Percentiles rank a stretch among this genome's conserved stretches.
These are phyloP conservation scores for Carabus problematicus DNA, from an alignment of 2,888 invertebrate species.

Conservation along the genomic window DNA sequence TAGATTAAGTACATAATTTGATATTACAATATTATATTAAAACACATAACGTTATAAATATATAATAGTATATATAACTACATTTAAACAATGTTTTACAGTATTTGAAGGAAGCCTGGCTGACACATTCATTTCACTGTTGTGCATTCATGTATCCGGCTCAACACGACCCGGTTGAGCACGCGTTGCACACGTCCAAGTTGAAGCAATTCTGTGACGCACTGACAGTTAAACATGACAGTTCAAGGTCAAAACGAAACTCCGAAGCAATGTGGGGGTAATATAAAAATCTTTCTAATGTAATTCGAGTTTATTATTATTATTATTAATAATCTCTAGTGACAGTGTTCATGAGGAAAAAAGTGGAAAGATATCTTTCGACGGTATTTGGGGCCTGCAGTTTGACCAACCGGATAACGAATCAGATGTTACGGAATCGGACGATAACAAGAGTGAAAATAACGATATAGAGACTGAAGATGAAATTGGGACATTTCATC, in stretches of 20 bases:
- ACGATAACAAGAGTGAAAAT: slow-evolving; percentile 13
- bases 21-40: too few species aligned
- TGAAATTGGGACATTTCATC: slow-evolving; percentile 59
- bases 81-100: slow-evolving; percentile 53
- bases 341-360: neutral
- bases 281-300: neutral
- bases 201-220: slow-evolving; percentile 54
- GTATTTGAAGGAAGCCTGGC: slow-evolving; percentile 72
- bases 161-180: slow-evolving; percentile 76
- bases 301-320: too few species aligned
- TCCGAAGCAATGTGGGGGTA: slow-evolving; percentile 24
- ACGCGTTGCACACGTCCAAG: slow-evolving; percentile 68
- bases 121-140: slow-evolving; percentile 90
- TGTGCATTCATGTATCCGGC: slow-evolving; percentile 88
- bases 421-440: neutral
- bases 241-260: slow-evolving; percentile 19
- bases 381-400: slow-evolving; percentile 29
- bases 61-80: neutral
- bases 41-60: neutral
- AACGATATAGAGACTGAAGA: slow-evolving; percentile 3
- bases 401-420: slow-evolving; percentile 30
- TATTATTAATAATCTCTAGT: too few species aligned
- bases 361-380: slow-evolving; percentile 1
- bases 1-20: too few species aligned
- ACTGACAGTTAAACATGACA: slow-evolving; percentile 28